Evolutionary conservation across 2,113 vertebrate species (phyloP).

Genomic region (Pangasianodon gigas): DNA sequence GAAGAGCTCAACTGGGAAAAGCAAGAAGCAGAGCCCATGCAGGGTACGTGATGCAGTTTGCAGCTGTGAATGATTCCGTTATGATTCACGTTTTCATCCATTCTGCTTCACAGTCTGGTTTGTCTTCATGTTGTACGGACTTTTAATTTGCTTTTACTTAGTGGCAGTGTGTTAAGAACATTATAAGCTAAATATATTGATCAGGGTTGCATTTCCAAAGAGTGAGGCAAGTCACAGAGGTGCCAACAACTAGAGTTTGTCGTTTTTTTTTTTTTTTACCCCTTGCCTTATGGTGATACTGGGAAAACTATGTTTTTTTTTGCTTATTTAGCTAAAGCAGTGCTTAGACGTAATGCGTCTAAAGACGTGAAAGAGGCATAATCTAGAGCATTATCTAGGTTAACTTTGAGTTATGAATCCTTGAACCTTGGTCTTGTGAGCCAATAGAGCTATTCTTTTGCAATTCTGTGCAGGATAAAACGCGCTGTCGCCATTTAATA

Average conservation of each 20-base stretch:
- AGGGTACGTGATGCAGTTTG: conserved; percentile 56
- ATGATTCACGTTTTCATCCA: not conserved
- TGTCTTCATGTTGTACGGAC: not conserved
- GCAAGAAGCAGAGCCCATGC: conserved; percentile 67
- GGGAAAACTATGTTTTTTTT: not conserved
- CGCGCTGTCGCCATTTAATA: not conserved
- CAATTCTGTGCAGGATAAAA: no score
- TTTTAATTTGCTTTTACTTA: not conserved
- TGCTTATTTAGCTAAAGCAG: not conserved
- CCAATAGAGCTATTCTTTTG: not conserved
- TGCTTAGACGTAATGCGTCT: not conserved
- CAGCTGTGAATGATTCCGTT: not conserved
- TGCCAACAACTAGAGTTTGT: not conserved
- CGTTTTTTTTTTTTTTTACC: not conserved
- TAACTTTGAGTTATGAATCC: not conserved
- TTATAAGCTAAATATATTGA: not conserved
- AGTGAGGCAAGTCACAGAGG: not conserved
- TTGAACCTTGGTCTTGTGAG: not conserved
- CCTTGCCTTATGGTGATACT: not conserved
- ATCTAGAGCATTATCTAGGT: not conserved
- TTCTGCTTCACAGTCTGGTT: not conserved
- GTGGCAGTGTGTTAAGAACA: not conserved
- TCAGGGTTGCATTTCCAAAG: not conserved
- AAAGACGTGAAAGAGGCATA: not conserved
- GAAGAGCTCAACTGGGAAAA: conserved; percentile 76